phyloP scores from a whole-genome alignment of 2,797 vertebrate genomes.

The Phalloptychus januarius region DNA sequence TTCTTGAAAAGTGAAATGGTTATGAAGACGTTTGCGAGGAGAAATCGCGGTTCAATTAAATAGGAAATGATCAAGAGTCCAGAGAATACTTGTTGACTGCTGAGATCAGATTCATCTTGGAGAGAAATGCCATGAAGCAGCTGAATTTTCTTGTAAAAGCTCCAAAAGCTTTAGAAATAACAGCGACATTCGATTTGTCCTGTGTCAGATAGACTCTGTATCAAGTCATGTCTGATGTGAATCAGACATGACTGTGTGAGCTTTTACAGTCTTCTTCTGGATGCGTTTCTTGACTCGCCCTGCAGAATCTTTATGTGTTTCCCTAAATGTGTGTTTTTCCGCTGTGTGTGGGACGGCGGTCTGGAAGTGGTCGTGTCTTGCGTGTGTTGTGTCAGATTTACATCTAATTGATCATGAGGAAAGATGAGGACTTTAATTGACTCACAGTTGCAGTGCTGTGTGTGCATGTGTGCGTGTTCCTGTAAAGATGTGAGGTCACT shows the following conservation, averaged over 20 bases:
- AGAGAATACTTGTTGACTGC: not conserved
- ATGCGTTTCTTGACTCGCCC: slow-evolving; percentile 32
- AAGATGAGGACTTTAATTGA: slow-evolving; percentile 48
- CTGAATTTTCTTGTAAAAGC: not conserved
- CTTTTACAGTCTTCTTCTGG: slow-evolving; percentile 13
- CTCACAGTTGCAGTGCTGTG: slow-evolving; percentile 11
- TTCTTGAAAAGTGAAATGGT: not conserved
- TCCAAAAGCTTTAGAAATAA: not conserved
- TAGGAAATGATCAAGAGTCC: not conserved
- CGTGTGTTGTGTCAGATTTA: slow-evolving; percentile 43
- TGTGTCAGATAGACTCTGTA: slow-evolving; percentile 15
- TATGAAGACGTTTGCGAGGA: not conserved
- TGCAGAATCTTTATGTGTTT: slow-evolving; percentile 34
- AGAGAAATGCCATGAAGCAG: not conserved
- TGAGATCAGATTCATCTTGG: not conserved
- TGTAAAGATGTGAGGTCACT: slow-evolving; percentile 22
- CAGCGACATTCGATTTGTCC: slow-evolving; percentile 1
- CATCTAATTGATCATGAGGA: slow-evolving; percentile 34
- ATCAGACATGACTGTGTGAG: slow-evolving; percentile 13
- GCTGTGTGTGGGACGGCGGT: slow-evolving; percentile 12
- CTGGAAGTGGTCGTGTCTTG: slow-evolving; percentile 19
- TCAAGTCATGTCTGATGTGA: not conserved
- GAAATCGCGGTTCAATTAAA: slow-evolving; percentile 7
- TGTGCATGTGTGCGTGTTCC: slow-evolving; percentile 18
- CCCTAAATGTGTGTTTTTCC: slow-evolving; percentile 4